Evolutionary conservation across 2,888 invertebrate species (phyloP).

Genomic region (Ectobius pallidus): DNA sequence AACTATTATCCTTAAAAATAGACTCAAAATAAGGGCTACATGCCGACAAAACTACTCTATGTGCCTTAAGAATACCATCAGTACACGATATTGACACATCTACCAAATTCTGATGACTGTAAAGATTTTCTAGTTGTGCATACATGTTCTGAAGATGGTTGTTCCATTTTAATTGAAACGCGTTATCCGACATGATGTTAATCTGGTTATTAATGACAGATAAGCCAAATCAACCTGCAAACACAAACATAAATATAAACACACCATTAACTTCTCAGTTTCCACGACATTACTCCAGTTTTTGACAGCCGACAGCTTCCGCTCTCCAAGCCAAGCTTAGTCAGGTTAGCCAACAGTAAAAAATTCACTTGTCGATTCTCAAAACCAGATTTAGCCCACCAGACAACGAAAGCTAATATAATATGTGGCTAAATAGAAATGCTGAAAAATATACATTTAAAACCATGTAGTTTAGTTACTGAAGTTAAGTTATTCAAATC

Average conservation of each 20-base stretch:
- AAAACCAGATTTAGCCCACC: too few relatives aligned
- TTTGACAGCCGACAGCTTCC: too few relatives aligned
- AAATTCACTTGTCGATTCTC: too few relatives aligned
- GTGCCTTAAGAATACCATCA: conserved; percentile 72
- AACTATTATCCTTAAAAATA: conserved; percentile 75
- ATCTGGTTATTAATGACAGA: background rate
- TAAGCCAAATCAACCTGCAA: background rate
- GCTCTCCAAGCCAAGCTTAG: background rate
- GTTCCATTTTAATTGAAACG: conserved; percentile 74
- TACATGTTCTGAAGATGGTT: conserved; percentile 75
- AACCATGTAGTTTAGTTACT: too few relatives aligned
- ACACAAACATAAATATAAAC: background rate
- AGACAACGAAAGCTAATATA: too few relatives aligned
- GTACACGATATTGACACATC: conserved; percentile 75
- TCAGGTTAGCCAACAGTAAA: background rate
- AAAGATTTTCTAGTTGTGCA: conserved; percentile 70
- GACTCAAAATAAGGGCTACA: conserved; percentile 79
- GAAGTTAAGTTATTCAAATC: too few relatives aligned
- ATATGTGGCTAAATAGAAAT: too few relatives aligned
- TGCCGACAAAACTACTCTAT: conserved; percentile 74
- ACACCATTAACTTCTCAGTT: background rate
- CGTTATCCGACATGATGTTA: conserved; percentile 63
- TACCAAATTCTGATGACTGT: conserved; percentile 70
- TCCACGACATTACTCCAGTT: too few relatives aligned
- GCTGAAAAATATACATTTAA: too few relatives aligned